phyloP scores from a whole-genome alignment of 2,797 vertebrate genomes.

The Hozukius guyotensis region DNA sequence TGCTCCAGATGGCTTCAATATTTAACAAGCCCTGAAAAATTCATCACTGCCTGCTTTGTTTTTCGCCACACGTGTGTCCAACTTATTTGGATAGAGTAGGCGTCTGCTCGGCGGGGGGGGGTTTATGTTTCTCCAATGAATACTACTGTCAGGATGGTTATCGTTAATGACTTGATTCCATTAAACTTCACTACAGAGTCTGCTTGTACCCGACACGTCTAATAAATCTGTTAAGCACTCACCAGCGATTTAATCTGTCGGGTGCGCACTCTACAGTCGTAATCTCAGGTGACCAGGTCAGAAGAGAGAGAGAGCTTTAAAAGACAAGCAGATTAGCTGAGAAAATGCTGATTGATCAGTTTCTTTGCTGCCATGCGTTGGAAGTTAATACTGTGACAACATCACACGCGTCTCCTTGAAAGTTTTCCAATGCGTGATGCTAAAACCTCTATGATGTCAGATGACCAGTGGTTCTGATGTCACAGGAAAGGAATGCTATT shows the following conservation, averaged over 20 bases:
- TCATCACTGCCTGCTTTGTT: constrained; percentile 69
- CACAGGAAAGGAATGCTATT: neutral
- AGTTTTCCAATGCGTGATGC: constrained; percentile 19
- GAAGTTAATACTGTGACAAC: constrained; percentile 57
- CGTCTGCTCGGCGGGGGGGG: neutral
- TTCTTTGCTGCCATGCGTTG: constrained; percentile 53
- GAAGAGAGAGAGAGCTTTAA: constrained; percentile 67
- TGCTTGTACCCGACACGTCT: constrained; percentile 20
- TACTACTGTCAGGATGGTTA: neutral
- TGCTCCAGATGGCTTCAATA: constrained; percentile 69
- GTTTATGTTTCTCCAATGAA: neutral
- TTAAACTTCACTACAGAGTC: constrained; percentile 22
- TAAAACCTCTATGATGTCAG: constrained; percentile 59
- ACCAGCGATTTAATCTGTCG: constrained; percentile 78
- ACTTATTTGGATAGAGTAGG: constrained; percentile 8
- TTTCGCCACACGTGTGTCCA: constrained; percentile 20
- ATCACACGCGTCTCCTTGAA: constrained; percentile 42
- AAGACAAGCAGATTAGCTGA: constrained; percentile 85
- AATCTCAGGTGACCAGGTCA: constrained; percentile 87
- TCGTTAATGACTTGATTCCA: constrained; percentile 26
- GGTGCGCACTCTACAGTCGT: constrained; percentile 65
- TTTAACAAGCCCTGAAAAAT: constrained; percentile 83
- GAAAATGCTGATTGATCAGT: constrained; percentile 78
- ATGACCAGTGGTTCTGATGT: neutral
- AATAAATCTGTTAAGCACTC: constrained; percentile 58